phyloP scores from a whole-genome alignment of 1,140 invertebrate species.

The Diachasma alloeum region DNA sequence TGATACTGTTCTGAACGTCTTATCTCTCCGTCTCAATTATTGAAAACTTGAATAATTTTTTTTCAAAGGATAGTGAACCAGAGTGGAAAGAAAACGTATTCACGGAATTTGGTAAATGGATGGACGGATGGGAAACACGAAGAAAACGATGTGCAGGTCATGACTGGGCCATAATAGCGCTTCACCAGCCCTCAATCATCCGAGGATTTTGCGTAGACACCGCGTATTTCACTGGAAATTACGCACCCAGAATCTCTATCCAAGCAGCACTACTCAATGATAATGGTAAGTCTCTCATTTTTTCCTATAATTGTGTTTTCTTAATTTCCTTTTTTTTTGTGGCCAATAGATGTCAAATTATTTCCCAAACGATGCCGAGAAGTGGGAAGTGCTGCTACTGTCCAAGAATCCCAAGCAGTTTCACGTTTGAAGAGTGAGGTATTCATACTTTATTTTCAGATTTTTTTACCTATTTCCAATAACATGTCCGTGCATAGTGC shows the following conservation, averaged over 20 bases:
- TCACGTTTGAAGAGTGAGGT: slow-evolving; percentile 63
- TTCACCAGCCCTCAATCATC: slow-evolving; percentile 69
- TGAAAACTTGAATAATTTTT: neutral
- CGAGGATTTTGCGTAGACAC: slow-evolving; percentile 72
- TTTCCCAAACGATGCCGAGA: slow-evolving; percentile 61
- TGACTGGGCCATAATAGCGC: slow-evolving; percentile 73
- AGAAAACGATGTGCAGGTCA: slow-evolving; percentile 71
- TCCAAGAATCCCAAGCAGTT: slow-evolving; percentile 62
- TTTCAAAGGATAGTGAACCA: slow-evolving; percentile 60
- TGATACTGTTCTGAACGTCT: too few relatives aligned
- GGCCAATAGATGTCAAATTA: slow-evolving; percentile 62
- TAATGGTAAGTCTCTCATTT: slow-evolving; percentile 7
- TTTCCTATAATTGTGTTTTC: neutral
- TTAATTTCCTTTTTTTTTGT: slow-evolving; percentile 9
- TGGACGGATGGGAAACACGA: slow-evolving; percentile 78
- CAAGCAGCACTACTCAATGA: slow-evolving; percentile 63
- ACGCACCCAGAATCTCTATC: slow-evolving; percentile 71
- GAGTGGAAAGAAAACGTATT: slow-evolving; percentile 69
- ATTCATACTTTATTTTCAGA: neutral
- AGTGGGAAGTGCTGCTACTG: slow-evolving; percentile 66
- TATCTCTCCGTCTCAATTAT: too few relatives aligned
- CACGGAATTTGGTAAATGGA: slow-evolving; percentile 75
- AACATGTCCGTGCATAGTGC: too few relatives aligned
- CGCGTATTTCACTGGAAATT: slow-evolving; percentile 75
- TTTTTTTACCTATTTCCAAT: too few relatives aligned